Conservation (phyloP, 2,888 invertebrate species). For the Odontothrips loti region DNA sequence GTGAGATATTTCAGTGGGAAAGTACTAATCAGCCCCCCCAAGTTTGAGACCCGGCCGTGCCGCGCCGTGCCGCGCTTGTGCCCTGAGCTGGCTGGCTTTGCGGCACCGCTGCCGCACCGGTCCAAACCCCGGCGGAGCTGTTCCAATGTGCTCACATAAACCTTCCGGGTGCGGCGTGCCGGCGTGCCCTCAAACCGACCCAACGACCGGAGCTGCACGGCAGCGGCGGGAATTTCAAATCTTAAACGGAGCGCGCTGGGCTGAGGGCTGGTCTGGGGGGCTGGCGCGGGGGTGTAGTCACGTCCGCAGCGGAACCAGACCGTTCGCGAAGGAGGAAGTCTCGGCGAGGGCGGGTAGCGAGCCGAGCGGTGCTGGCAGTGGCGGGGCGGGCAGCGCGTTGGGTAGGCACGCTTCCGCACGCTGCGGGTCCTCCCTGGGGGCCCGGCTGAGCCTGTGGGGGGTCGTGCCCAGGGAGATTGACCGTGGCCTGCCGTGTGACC, state of each 20-base stretch:
- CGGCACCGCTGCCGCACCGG: neutral
- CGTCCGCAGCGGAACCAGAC: neutral
- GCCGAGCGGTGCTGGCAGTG: too few relatives aligned
- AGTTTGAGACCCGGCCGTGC: neutral
- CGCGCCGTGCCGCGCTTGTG: neutral
- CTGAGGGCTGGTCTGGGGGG: too few relatives aligned
- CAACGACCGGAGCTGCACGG: too few relatives aligned
- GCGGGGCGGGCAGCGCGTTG: too few relatives aligned
- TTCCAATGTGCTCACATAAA: constrained; percentile 26
- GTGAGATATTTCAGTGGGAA: constrained; percentile 26
- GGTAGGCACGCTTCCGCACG: too few relatives aligned
- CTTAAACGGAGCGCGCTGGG: too few relatives aligned
- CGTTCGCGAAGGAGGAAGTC: too few relatives aligned
- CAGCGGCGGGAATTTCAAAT: too few relatives aligned
- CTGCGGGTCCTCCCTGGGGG: too few relatives aligned
- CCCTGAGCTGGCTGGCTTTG: neutral
- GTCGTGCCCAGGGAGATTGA: neutral
- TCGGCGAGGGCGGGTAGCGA: too few relatives aligned
- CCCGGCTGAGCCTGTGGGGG: neutral
- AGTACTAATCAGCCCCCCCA: constrained; percentile 25
- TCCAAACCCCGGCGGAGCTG: neutral
- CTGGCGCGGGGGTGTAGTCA: neutral
- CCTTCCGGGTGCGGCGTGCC: neutral
- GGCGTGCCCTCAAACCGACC: neutral
- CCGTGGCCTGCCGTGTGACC: neutral